Evolutionary conservation across 37 sponge, comb jelly and placozoan species (phyloP).

Genomic region (Halichondria panicea): DNA sequence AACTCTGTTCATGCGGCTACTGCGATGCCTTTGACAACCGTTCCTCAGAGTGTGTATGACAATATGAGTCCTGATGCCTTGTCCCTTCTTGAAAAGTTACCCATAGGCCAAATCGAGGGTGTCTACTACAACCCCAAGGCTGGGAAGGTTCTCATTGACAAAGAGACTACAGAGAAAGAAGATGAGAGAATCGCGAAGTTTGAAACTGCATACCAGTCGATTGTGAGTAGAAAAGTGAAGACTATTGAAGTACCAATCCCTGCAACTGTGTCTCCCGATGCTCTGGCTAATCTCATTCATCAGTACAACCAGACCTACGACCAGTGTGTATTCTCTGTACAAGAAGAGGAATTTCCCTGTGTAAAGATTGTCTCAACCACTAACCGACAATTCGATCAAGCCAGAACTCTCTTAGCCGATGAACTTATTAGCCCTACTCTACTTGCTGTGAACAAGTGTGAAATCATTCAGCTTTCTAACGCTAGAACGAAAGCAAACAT

Average conservation of each 20-base stretch:
- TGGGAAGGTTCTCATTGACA: not conserved
- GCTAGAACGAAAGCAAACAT: slow-evolving; percentile 36
- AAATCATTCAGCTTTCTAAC: not conserved
- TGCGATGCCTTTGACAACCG: no score
- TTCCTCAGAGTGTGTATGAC: no score
- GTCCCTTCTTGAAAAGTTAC: slow-evolving; percentile 2
- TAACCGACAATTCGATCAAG: slow-evolving; percentile 53
- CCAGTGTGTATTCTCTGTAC: slow-evolving; percentile 13
- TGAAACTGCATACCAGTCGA: slow-evolving; percentile 6
- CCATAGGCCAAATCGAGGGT: slow-evolving; percentile 5
- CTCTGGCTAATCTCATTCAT: not conserved
- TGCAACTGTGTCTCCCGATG: not conserved
- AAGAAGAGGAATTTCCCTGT: not conserved
- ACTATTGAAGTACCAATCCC: not conserved
- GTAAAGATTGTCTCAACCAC: slow-evolving; percentile 26
- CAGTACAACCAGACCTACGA: not conserved
- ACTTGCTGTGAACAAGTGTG: not conserved
- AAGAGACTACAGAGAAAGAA: not conserved
- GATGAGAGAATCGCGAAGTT: not conserved
- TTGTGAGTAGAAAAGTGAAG: not conserved
- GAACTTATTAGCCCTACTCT: not conserved
- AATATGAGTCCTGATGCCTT: slow-evolving; percentile 11
- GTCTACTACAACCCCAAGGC: not conserved
- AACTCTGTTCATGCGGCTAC: no score
- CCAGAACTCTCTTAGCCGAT: slow-evolving; percentile 15